Conservation (phyloP, 2,113 vertebrate genomes). For the Leptodactylus fuscus region DNA sequence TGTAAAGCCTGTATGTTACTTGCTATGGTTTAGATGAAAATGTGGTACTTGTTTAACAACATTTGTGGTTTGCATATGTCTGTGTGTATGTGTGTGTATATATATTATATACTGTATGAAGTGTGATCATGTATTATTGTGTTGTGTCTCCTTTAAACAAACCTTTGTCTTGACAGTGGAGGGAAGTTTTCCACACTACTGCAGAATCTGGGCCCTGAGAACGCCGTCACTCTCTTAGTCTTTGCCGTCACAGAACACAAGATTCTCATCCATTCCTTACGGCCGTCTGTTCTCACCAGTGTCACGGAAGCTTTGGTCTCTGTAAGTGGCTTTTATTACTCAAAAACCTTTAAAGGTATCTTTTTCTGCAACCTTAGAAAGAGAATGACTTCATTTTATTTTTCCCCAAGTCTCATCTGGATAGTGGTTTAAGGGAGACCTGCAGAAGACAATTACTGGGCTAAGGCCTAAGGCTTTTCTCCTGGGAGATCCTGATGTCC, state of each 20-base stretch:
- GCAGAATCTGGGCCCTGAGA: conserved; percentile 95
- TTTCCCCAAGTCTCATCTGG: background rate
- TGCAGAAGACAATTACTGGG: background rate
- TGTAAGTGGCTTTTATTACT: conserved; percentile 77
- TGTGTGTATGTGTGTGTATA: too few relatives aligned
- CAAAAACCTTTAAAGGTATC: background rate
- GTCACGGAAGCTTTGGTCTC: conserved; percentile 97
- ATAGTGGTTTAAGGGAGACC: background rate
- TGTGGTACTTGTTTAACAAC: too few relatives aligned
- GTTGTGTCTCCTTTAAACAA: background rate
- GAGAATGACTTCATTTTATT: background rate
- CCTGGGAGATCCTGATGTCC: background rate
- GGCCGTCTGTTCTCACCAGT: conserved; percentile 95
- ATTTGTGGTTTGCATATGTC: too few relatives aligned
- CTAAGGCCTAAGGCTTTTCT: too few relatives aligned
- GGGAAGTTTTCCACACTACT: conserved; percentile 95
- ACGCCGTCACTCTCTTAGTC: conserved; percentile 90
- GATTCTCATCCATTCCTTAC: conserved; percentile 95
- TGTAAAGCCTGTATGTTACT: too few relatives aligned
- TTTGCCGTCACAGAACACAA: conserved; percentile 97
- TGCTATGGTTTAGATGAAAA: too few relatives aligned
- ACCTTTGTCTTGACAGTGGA: conserved; percentile 74
- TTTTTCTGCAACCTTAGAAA: background rate
- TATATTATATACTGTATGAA: too few relatives aligned
- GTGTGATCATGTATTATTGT: too few relatives aligned